Evolutionary conservation across 2,113 vertebrate species (phyloP).

Genomic region (Brachyhypopomus gauderio): DNA sequence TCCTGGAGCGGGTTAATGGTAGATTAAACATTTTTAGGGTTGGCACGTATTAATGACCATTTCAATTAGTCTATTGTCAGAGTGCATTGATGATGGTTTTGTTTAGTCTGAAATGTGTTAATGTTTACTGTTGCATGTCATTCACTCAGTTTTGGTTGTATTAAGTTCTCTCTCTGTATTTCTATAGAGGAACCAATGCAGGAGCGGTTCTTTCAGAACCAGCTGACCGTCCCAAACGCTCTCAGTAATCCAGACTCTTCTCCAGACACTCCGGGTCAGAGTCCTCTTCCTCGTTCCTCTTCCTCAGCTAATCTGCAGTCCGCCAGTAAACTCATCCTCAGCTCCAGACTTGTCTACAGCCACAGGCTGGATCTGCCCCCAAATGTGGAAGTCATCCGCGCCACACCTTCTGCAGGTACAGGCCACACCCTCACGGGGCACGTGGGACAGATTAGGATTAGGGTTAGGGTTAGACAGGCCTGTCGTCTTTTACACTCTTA

Average conservation of each 20-base stretch:
- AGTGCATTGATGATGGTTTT: no score
- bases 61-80: no score
- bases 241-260: conserved; percentile 81
- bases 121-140: no score
- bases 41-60: no score
- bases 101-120: no score
- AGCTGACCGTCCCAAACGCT: conserved; percentile 83
- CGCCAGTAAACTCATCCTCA: conserved; percentile 96
- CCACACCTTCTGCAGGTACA: conserved; percentile 94
- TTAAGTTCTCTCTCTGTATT: not conserved
- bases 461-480: no score
- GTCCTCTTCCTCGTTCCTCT: conserved; percentile 88
- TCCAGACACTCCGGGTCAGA: conserved; percentile 81
- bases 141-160: not conserved
- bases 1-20: no score
- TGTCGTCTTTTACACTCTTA: no score
- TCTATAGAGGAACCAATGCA: conserved; percentile 64
- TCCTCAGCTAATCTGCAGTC: conserved; percentile 97
- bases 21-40: no score
- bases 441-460: no score
- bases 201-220: conserved; percentile 76
- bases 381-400: conserved; percentile 91
- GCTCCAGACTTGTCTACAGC: conserved; percentile 91
- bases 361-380: conserved; percentile 86
- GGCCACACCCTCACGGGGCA: not conserved